Base-by-base conservation (phyloP, 2,797 vertebrate species). In the Setipinna tenuifilis region DNA sequence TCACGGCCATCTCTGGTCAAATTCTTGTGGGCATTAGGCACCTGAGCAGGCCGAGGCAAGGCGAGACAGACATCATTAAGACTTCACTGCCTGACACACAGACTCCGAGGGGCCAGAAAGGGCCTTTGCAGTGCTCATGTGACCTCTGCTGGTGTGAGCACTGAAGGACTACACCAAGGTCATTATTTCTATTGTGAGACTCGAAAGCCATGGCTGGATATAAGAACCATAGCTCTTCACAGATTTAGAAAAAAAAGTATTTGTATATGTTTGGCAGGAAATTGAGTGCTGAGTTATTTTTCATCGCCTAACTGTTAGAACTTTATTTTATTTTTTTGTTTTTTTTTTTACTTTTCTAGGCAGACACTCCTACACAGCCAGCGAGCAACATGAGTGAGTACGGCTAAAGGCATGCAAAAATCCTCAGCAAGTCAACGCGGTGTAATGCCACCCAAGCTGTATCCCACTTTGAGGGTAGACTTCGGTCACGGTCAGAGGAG, bases 91-190 rank as follows among this genome's bases (percentile, higher is more conserved):
- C 71, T 78, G 71, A 78, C 71, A 75, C 23, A 71, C 14, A 35
- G 31, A 78, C 31, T 7, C 65, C 21, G 25, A 41, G 31, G 11
- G 62, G 83, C 7, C 4, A 12, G 4, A 7, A 0, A 17, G n/a
- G 23, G 57, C 81, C 82, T 86, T 5, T 35, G 7, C 50, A 75
- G 85, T 83, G 85, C 58, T 83, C 46, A 58, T 16, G 25, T 83
- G 85, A 83, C 85, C 85, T 86, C 85, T 83, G 23, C 81, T 86
- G 81, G 85, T 83, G 68, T 75, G 58, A 7, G 16, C 14, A 12
- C 7, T 86, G 85, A 75, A 86, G 59, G 41, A 68, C 85, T 82
- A 31, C 81, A 31, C 28, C 17, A 71, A 35, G 46, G 25, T 31
- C 81, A 78, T 78, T 78, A 41, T 78, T 78, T 21, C 35, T 44